Evolutionary conservation across 2,888 invertebrate species (phyloP).

Genomic region (Pomacea canaliculata): DNA sequence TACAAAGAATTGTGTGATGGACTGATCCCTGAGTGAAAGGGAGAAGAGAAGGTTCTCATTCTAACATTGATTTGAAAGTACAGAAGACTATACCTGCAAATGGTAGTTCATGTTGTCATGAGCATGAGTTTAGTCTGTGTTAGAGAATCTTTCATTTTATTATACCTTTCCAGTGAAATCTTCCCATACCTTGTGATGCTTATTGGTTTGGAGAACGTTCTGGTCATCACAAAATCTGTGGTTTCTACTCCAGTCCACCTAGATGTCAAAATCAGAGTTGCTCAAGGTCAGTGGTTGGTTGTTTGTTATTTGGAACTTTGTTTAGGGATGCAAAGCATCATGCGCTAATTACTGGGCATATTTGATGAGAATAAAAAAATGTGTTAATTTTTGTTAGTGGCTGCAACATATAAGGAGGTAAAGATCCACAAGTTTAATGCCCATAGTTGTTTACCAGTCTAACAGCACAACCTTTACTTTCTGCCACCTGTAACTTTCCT

Average conservation of each 20-base stretch:
- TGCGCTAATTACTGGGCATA: background rate
- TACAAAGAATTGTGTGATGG: too few relatives aligned
- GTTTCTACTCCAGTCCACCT: conserved; percentile 89
- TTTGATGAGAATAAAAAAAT: background rate
- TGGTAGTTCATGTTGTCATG: too few relatives aligned
- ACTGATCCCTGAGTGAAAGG: too few relatives aligned
- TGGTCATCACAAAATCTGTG: conserved; percentile 79
- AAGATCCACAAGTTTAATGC: too few relatives aligned
- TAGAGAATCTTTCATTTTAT: too few relatives aligned
- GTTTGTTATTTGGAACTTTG: conserved; percentile 1
- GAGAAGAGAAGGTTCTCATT: too few relatives aligned
- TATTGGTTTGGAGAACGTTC: conserved; percentile 85
- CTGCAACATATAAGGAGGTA: background rate
- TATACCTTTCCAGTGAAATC: conserved; percentile 74
- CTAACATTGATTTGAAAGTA: too few relatives aligned
- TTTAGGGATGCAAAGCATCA: background rate
- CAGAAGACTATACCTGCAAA: too few relatives aligned
- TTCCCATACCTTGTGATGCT: conserved; percentile 96
- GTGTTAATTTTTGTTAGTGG: background rate
- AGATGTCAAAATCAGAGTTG: conserved; percentile 94
- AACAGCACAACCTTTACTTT: too few relatives aligned
- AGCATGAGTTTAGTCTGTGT: too few relatives aligned
- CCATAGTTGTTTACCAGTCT: too few relatives aligned
- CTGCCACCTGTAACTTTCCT: too few relatives aligned
- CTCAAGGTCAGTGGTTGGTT: conserved; percentile 27